Conservation (phyloP, 2,113 vertebrate species). For the Gobio gobio region DNA sequence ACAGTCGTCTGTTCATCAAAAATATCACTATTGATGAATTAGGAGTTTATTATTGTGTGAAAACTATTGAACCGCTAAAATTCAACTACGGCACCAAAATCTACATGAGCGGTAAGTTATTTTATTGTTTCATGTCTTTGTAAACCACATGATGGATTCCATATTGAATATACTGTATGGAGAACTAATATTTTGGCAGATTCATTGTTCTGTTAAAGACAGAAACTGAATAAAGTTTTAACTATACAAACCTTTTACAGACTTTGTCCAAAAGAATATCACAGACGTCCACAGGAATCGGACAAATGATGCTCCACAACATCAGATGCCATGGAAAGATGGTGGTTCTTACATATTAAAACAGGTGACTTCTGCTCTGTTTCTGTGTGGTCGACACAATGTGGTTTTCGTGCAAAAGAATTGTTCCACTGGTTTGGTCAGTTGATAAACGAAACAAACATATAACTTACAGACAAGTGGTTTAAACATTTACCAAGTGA, state of each 20-base stretch:
- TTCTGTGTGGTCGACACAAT: neutral
- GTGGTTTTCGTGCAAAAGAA: neutral
- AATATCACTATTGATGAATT: constrained; percentile 17
- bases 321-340: neutral
- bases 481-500: neutral
- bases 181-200: too few relatives aligned
- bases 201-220: neutral
- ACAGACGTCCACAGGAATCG: too few relatives aligned
- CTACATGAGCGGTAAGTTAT: neutral
- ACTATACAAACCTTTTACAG: neutral
- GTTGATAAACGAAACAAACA: neutral
- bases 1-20: neutral
- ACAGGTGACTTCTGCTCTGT: neutral
- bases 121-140: too few relatives aligned
- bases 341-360: neutral
- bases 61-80: neutral
- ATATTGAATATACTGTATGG: neutral
- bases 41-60: constrained; percentile 30
- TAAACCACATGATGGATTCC: neutral
- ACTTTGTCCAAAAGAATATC: neutral
- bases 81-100: constrained; percentile 1
- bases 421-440: neutral
- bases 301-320: neutral
- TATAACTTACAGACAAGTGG: neutral
- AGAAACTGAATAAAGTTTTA: neutral